A percentile compares a stretch with the other conserved stretches of the same genome.
Evolutionary conservation across 2,113 vertebrate species (phyloP).

Genomic region (Toxostoma redivivum): DNA sequence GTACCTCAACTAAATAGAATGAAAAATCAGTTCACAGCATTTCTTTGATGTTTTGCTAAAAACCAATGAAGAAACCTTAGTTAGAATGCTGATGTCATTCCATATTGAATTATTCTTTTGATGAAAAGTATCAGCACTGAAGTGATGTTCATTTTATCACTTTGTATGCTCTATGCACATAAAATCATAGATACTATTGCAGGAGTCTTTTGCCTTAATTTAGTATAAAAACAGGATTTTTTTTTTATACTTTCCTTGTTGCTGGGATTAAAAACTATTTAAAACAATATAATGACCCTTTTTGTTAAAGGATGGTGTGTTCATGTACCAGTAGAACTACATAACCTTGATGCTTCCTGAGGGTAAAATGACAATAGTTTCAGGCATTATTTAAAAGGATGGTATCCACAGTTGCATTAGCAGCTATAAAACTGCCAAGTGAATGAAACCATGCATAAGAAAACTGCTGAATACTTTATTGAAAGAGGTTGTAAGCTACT

Average conservation of each 20-base stretch:
- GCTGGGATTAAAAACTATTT: neutral
- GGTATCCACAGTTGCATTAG: neutral
- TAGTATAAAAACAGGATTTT: neutral
- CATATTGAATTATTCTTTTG: constrained; percentile 1
- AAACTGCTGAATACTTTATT: neutral
- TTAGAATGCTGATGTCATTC: neutral
- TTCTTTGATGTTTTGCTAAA: constrained; percentile 31
- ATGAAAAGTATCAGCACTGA: neutral
- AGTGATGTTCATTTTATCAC: neutral
- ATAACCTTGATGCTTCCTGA: neutral
- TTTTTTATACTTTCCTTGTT: neutral
- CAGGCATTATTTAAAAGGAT: neutral
- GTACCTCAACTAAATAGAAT: neutral
- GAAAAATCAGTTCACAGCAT: neutral
- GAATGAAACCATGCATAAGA: neutral
- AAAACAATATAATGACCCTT: neutral
- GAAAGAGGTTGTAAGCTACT: neutral
- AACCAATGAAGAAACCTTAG: neutral
- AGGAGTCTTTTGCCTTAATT: neutral
- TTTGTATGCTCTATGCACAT: neutral
- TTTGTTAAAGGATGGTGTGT: neutral
- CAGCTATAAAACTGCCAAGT: neutral
- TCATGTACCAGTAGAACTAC: neutral
- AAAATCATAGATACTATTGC: neutral
- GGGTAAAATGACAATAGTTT: neutral